These are phyloP conservation scores for Tinamus guttatus DNA, from an alignment of 2,113 vertebrate species.

Conservation along the genomic window DNA sequence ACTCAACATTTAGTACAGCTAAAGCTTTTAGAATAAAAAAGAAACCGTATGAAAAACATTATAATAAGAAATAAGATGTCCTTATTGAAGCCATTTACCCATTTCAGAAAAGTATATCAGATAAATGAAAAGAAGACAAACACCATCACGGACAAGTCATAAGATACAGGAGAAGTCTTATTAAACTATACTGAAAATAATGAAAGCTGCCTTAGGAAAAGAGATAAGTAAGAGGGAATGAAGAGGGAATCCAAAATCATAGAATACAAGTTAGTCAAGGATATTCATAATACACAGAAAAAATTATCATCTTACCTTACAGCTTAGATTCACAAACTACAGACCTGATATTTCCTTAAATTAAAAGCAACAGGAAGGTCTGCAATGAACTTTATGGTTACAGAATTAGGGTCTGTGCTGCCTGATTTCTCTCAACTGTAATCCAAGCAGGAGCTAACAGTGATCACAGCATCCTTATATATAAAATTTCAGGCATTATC, in stretches of 20 bases:
- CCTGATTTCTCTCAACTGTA: conserved; percentile 1
- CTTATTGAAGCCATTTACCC: not conserved
- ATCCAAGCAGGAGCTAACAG: not conserved
- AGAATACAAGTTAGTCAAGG: not conserved
- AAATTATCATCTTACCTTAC: not conserved
- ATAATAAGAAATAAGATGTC: not conserved
- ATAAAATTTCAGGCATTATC: not conserved
- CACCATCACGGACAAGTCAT: not conserved
- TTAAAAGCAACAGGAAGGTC: conserved; percentile 26
- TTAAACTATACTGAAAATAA: not conserved
- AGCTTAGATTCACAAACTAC: not conserved
- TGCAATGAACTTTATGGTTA: not conserved
- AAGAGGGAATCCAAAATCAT: not conserved
- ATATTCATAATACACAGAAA: not conserved
- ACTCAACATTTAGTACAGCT: not conserved
- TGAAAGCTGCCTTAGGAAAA: not conserved
- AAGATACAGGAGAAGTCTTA: not conserved
- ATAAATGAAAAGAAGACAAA: not conserved
- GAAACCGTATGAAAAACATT: not conserved
- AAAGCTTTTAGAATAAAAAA: not conserved
- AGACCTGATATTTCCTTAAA: conserved; percentile 4
- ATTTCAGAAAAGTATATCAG: not conserved
- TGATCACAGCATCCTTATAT: not conserved
- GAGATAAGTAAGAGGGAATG: not conserved
- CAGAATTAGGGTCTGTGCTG: not conserved